Percentiles rank a stretch among this genome's conserved stretches.
Conservation (phyloP, 2,113 vertebrate genomes). For the Eudorcas thomsonii region DNA sequence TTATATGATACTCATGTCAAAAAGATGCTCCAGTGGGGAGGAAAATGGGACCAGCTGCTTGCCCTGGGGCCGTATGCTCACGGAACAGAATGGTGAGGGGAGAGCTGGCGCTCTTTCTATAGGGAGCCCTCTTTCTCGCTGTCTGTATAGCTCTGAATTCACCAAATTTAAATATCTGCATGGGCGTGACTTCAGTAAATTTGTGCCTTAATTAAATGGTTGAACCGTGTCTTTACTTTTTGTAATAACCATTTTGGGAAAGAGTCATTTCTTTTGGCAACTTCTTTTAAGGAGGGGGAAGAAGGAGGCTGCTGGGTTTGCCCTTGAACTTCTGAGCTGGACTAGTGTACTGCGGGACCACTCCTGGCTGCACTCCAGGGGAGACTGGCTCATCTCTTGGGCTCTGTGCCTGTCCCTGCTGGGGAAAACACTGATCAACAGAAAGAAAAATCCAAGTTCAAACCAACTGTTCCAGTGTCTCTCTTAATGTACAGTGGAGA, state of each 20-base stretch:
- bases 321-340: slow-evolving; percentile 68
- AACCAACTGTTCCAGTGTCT: neutral
- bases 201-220: neutral
- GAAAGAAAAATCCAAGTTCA: slow-evolving; percentile 26
- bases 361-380: slow-evolving; percentile 56
- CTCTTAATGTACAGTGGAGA: neutral
- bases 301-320: slow-evolving; percentile 55
- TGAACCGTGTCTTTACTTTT: slow-evolving; percentile 34
- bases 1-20: neutral
- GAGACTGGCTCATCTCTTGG: neutral
- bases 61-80: neutral
- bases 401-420: slow-evolving; percentile 28
- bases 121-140: neutral
- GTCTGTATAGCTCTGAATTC: neutral
- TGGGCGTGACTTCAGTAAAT: neutral
- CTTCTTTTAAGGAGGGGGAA: slow-evolving; percentile 45
- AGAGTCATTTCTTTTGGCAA: slow-evolving; percentile 65
- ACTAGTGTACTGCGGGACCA: slow-evolving; percentile 40
- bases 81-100: neutral
- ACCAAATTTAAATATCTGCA: neutral
- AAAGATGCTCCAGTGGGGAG: neutral
- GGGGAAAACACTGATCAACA: slow-evolving; percentile 56
- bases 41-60: neutral
- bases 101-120: neutral
- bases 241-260: slow-evolving; percentile 57